Evolutionary conservation across 2,888 invertebrate species (phyloP).

Genomic region (Phaedon cochleariae): DNA sequence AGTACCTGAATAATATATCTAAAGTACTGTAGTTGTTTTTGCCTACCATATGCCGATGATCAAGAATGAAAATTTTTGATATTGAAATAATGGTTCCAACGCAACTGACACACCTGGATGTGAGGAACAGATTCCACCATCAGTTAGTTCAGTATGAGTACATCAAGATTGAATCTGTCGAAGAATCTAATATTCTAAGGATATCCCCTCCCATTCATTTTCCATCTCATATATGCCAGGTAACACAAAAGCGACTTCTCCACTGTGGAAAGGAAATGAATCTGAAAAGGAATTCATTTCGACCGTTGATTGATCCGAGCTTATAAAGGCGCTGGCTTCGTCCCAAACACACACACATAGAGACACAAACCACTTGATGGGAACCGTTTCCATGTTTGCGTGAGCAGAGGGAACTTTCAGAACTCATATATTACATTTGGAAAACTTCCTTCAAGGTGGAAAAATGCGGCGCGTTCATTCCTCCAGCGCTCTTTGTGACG

Average conservation of each 20-base stretch:
- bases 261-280: constrained; percentile 12
- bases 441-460: constrained; percentile 22
- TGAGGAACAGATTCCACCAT: too few relatives aligned
- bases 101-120: too few relatives aligned
- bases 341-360: background rate
- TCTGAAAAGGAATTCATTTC: constrained; percentile 10
- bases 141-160: too few relatives aligned
- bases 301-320: constrained; percentile 10
- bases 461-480: constrained; percentile 10
- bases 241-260: background rate
- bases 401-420: constrained; percentile 3
- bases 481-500: background rate
- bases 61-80: too few relatives aligned
- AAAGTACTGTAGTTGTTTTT: too few relatives aligned
- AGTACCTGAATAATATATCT: too few relatives aligned
- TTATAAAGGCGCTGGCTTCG: constrained; percentile 11
- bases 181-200: background rate
- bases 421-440: constrained; percentile 21
- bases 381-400: constrained; percentile 12
- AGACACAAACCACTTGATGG: constrained; percentile 2
- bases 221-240: background rate
- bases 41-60: too few relatives aligned
- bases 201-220: background rate
- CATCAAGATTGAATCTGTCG: background rate
- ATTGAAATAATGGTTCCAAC: too few relatives aligned